Base-by-base conservation (phyloP, 2,888 invertebrate genomes). In the Lasius platythorax region DNA sequence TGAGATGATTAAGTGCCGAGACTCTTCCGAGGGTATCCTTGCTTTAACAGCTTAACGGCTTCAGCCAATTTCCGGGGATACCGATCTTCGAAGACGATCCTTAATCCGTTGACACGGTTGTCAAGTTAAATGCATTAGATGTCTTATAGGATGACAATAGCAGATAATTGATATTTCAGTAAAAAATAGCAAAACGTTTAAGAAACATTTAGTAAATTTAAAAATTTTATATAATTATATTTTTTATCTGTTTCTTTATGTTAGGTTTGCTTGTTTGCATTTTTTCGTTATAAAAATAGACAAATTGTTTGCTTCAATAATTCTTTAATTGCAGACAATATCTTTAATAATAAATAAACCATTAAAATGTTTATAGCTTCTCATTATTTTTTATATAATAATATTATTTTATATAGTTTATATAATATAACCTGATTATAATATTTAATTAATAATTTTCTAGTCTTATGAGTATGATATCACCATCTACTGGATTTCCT, bases 41-140 rank as follows among this genome's bases (percentile, higher is more conserved):
- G 37, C 37, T 72, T 50, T 61, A 79, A 72, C 68, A 56, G 68
- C 61, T 81, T 81, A 61, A 63, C 64, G 15, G 43, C 53, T 75
- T 75, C 43, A 75, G 76, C 53, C 64, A 74, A 81, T 81, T 67
- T 82, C 37, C 50, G 37, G 28, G 53, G 81, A 84, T 61, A 81
- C 61, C 15, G 33, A 81, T 81, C 79, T 61, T 37, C 11, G 12
- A 23, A 46, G 11, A 28, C 15, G 23, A 61, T n/a, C 28, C 28
- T 72, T 70, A 70, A 70, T 68, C 58, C 61, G 12, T 46, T 46
- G 33, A 70, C 23, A 70, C 12, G 46, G 37, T 61, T 56, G 61
- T 63, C 61, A 37, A 70, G 33, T 70, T 70, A 61, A 68, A 11
- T 68, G 37, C 9, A 15, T 72, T 30, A 50, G 50, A 56, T 56